Evolutionary conservation across 2,888 invertebrate species (phyloP), one percentile per base, ranked within the genome.

Genomic region (Smittia aterrima): DNA sequence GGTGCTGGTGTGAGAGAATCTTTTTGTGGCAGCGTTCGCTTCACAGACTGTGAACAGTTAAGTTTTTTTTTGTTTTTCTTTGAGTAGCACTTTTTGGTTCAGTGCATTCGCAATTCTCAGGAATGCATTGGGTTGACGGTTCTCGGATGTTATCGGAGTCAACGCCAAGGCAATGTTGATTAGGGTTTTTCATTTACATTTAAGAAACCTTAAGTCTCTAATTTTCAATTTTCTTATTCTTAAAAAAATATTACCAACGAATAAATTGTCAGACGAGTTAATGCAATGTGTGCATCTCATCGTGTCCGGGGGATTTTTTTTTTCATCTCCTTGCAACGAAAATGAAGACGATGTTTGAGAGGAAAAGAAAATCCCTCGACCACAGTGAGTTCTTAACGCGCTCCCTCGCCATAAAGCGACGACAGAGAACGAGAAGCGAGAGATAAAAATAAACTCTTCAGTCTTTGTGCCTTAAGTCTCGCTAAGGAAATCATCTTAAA

Each of bases 11-110:
- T 38, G 38, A 38, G 38, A 38, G 38, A 38, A 9, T n/a, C 13
- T 47, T 9, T 47, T 47, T 47, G 16, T 68, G 68, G 68, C 41
- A 68, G 47, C 68, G 47, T 68, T 68, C 68, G 32, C 66, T 66
- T 66, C 66, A 66, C 11, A 47, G 16, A 16, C 16, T 47, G 11
- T 47, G 47, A 9, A 47, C 16, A 47, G 11, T 47, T 47, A 16
- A 13, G 47, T 9, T 16, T n/a, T n/a, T n/a, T n/a, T n/a, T n/a
- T n/a, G n/a, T n/a, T n/a, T n/a, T 47, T 47, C 16, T n/a, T 9
- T 3, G 47, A 47, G 47, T 47, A 38, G 47, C 47, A 47, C 47
- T 47, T 47, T 47, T 16, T 47, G 47, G 47, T 47, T 47, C 47
- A 47, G 47, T 47, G 11, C 47, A 47, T 47, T n/a, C n/a, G n/a